Base-by-base conservation (phyloP, 2,888 invertebrate genomes). In the Ligdia adustata region DNA sequence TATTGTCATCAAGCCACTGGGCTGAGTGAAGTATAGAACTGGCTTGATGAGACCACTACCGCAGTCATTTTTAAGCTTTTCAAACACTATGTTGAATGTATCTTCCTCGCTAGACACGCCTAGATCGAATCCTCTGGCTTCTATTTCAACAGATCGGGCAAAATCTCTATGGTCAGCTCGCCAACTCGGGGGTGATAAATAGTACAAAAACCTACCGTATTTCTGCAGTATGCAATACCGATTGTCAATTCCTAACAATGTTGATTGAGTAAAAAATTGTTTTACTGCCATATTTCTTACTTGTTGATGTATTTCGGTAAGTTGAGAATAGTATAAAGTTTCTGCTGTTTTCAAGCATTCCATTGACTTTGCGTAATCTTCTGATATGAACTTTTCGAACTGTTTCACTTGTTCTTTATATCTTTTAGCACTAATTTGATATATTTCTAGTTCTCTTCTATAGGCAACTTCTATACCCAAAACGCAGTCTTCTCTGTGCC, bases 161-260 rank as follows among this genome's bases (percentile, higher is more conserved):
- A 89, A 90, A 35, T 82, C 79, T 63, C 93, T 91, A 60, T 93
- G 79, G 51, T 85, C 75, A 26, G 73, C 69, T 13, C 92, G 85
- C 93, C 93, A 94, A 15, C 84, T 79, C 27, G 92, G 85, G 1
- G 94, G 93, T 24, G 94, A 93, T n/a, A 94, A 75, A 62, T 92
- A 90, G 70, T 92, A 93, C n/a, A 94, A 78, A 79, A 94, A 94
- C 60, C 92, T 90, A 39, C 94, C 94, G 71, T 93, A 94, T 74
- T 92, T 92, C 69, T 93, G 93, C 45, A 91, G 92, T 31, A 91
- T 78, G 34, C 91, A 73, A 89, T 93, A 94, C 55, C 88, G 89
- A 62, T 93, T 93, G 61, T 94, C 93, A 42, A 93, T 82, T 13
- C 91, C 89, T 49, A 93, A 91, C 12, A 94, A 80, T 52, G 72